A percentile compares a stretch with the other conserved stretches of the same genome.
Evolutionary conservation across 2,797 vertebrate species (phyloP).

Genomic region (Muscicapa comitata): DNA sequence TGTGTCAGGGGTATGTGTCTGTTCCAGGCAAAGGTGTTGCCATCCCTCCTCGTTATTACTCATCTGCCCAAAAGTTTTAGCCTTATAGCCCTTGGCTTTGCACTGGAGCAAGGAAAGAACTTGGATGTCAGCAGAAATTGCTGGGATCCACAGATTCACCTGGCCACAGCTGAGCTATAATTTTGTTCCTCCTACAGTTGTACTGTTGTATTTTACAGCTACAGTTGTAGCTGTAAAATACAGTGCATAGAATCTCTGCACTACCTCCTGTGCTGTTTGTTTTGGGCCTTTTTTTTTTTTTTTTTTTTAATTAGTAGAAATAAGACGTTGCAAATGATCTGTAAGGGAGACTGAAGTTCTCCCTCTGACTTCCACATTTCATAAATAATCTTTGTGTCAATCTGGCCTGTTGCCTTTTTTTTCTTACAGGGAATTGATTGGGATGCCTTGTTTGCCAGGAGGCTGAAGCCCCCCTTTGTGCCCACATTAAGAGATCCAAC

Average conservation of each 20-base stretch:
- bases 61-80: neutral
- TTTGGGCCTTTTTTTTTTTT: neutral
- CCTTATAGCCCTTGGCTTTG: neutral
- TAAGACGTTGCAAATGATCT: neutral
- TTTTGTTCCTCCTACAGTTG: neutral
- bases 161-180: neutral
- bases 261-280: neutral
- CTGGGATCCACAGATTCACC: neutral
- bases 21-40: neutral
- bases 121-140: neutral
- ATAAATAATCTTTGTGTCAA: neutral
- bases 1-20: neutral
- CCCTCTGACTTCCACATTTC: neutral
- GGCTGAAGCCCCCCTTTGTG: constrained; percentile 84
- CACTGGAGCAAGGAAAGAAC: neutral
- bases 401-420: neutral
- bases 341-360: neutral
- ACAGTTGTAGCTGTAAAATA: neutral
- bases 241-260: neutral
- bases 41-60: neutral
- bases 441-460: constrained; percentile 84
- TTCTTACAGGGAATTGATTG: constrained; percentile 82
- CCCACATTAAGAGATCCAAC: constrained; percentile 77
- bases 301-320: neutral
- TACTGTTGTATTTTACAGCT: no score